Conservation (phyloP, 2,113 vertebrate species). For the Nerophis ophidion region DNA sequence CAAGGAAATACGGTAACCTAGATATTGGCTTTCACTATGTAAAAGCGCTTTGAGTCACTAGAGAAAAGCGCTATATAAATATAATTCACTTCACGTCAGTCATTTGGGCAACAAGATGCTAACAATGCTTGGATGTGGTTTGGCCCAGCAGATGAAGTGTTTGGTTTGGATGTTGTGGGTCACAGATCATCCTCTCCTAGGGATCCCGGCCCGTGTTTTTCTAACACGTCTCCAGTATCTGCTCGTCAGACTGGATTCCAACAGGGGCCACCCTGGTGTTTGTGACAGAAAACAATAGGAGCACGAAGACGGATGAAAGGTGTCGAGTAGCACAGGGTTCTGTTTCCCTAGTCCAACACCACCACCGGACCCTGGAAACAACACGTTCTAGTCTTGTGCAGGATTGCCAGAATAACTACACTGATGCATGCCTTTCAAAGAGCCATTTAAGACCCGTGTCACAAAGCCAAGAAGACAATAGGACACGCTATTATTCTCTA, state of each 20-base stretch:
- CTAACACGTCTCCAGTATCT: slow-evolving; percentile 33
- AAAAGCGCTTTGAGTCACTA: too few species aligned
- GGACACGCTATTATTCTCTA: too few species aligned
- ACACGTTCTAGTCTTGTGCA: not conserved
- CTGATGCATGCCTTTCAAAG: too few species aligned
- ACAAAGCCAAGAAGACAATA: too few species aligned
- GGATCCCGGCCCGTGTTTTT: slow-evolving; percentile 29
- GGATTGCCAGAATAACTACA: not conserved
- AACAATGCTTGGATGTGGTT: not conserved
- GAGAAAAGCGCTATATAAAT: too few species aligned
- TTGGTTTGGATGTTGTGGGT: slow-evolving; percentile 40
- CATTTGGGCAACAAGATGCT: too few species aligned
- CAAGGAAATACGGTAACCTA: too few species aligned
- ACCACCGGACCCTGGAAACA: not conserved
- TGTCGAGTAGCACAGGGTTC: slow-evolving; percentile 24
- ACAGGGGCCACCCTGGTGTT: slow-evolving; percentile 3
- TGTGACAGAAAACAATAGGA: not conserved
- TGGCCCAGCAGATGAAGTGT: slow-evolving; percentile 31
- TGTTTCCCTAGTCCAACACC: slow-evolving; percentile 13
- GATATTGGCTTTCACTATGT: too few species aligned
- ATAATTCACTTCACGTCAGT: too few species aligned
- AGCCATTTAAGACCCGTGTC: too few species aligned
- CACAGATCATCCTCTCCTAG: slow-evolving; percentile 12
- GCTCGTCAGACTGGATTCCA: slow-evolving; percentile 33
- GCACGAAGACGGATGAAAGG: slow-evolving; percentile 15